Base-by-base conservation (phyloP, 2,113 vertebrate species). In the Melanotaenia duboulayi region DNA sequence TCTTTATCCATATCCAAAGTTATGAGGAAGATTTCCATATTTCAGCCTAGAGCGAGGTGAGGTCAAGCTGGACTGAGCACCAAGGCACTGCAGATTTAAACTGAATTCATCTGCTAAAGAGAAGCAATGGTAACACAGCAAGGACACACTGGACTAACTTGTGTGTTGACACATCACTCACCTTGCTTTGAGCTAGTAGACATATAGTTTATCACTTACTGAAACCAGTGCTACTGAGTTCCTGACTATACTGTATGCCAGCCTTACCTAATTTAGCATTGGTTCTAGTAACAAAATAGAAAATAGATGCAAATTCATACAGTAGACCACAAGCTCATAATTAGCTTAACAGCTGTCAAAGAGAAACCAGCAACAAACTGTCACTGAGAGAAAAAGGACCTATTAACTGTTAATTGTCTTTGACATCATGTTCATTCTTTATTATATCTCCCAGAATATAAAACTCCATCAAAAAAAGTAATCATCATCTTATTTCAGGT, bases 161-260 rank as follows among this genome's bases (percentile, higher is more conserved):
- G 14, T 63, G 54, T 57, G 54, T 71, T 46, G 24, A 56, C 14
- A 32, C 23, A 74, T 66, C 20, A 7, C 46, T 85, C 64, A 66
- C 48, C 60, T 83, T 76, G 66, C 28, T 72, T 50, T 64, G 56
- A 64, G 64, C 69, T 28, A 46, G 59, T 59, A 42, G 67, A 48
- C 74, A 67, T 59, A 52, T 57, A 64, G 64, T 81, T 70, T 63
- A 83, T 82, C 80, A 85, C 58, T 82, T 81, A 58, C 64, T 49
- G 55, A 81, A 80, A 78, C 54, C 68, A 48, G 35, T 74, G 71
- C 63, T 72, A 72, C 89, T 71, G 71, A 82, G 83, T 81, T 84
- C 71, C 68, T 83, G 32, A 51, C 78, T 57, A 17, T 49, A 51
- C 78, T 57, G 16, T 49, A 23, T 69, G 69, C 59, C 61, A 66